Evolutionary conservation across 2,113 vertebrate genomes (phyloP), one percentile per base, ranked within the genome.

Genomic region (Heterocephalus glaber): DNA sequence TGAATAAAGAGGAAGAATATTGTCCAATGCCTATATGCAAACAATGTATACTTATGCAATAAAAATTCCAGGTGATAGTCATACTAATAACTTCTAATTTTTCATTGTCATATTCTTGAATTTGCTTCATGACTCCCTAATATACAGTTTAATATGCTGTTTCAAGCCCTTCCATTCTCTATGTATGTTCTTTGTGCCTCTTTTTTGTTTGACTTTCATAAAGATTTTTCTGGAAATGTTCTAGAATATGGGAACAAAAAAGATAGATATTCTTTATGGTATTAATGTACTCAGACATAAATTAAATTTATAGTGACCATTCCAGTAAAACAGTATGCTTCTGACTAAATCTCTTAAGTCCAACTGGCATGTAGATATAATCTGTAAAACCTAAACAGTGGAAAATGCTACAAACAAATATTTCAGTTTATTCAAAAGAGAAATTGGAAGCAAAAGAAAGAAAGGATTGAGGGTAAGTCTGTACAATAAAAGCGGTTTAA

Each of bases 341-440:
- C 80, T 54, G 22, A 95, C 79, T 85, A 93, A 90, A 66, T 22
- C 54, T 58, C 22, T n/a, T 94, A 84, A 87, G 74, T 92, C 63
- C 44, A 81, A 88, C 28, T 41, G 63, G 70, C 56, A 74, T 8
- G 24, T 60, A 52, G 47, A 85, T 56, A 68, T 13, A 52, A 66
- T 54, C 74, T 84, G 28, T 65, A 77, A 56, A 92, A 89, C 41
- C 63, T 35, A 86, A 47, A 33, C 58, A 65, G 7, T 54, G 44
- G 58, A 74, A 93, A 96, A 92, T 30, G 60, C n/a, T 86, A 83
- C 26, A 61, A 93, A 90, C 81, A 92, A 82, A 60, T 66, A 86
- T 24, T 61, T 26, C 77, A 38, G 14, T 54, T 33, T 70, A 47
- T 65, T 94, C 52, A 44, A 96, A 74, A 86, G 83, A 83, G 60